Base-by-base conservation (phyloP, 1,140 invertebrate genomes). In the Caenorhabditis briggsae region DNA sequence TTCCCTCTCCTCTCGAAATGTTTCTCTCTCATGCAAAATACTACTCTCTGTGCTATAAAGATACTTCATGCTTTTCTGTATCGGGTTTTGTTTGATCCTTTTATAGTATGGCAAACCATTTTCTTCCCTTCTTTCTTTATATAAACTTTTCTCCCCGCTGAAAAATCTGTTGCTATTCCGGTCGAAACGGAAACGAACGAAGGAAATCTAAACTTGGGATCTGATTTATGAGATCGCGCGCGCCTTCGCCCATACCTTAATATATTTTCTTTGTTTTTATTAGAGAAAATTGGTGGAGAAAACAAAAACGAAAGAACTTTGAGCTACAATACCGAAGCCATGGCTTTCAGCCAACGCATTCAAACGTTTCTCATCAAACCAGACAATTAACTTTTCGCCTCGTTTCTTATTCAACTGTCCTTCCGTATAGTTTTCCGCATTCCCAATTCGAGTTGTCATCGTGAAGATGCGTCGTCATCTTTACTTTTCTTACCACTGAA, bases 401-500 rank as follows among this genome's bases (percentile, higher is more conserved):
- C 12, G 23, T 46, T 78, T 78, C 46, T 50, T n/a, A n/a, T 53
- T 20, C 1, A 48, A 33, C 33, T 33, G 33, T 33, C 43, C 64
- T 70, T 46, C 65, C 65, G 59, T 64, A 70, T 23, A 78, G 70
- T 78, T 20, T 78, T 78, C 46, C 70, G 70, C 20, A 78, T 78
- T 50, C n/a, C 1, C 6, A 33, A 74, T 74, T 46, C n/a, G n/a
- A 50, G 70, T 78, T 78, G 70, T 20, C 70, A 50, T 78, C 20
- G 46, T 50, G 70, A 50, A 78, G 53, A 50, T 78, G 23, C 70
- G 46, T 78, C 70, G 50, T 70, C 64, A 16, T 64, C 70, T 50
- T 6, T 50, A 78, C 70, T 78, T 78, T 78, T 78, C 70, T 78
- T 46, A 78, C 50, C 46, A 50, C n/a, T 33, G 33, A 78, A 78